Evolutionary conservation across 2,797 vertebrate genomes (phyloP), one percentile per base, ranked within the genome.

Genomic region (Taenioides sp.): DNA sequence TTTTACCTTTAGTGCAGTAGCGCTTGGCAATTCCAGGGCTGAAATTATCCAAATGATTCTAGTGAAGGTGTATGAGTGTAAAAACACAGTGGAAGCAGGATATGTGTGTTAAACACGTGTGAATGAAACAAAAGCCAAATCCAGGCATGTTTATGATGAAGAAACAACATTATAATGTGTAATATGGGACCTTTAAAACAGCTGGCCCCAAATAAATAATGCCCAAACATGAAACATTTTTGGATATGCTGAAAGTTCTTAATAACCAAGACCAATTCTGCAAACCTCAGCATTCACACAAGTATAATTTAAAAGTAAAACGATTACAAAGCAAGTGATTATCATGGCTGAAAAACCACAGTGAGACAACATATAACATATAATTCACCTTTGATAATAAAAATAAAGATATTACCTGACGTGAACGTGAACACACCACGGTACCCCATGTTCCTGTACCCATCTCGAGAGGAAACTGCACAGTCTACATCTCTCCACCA

Each of bases 291-390:
- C 27, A 47, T 4, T 69, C 75, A 84, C 82, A 87, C 75, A 80
- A 73, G 77, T 78, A 83, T 67, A 57, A 85, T 71, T 85, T 77
- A 67, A 77, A 74, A 34, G 34, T 27, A 37, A 14, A n/a, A 63
- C 20, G 7, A 40, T 43, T 14, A 22, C 20, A 40, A 37, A 37
- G 2, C 61, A 62, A 20, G 4, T n/a, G 43, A 43, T 43, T 43
- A 43, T 43, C 40, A 43, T 34, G 27, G 58, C 58, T 31, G 28
- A 61, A 28, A 34, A 34, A 7, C 31, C 27, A 34, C 6, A 60
- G 17, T 11, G n/a, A 25, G 12, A 25, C 14, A 64, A 43, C n/a
- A 43, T 23, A 64, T 37, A 22, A 43, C 7, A 37, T 31, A n/a
- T n/a, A n/a, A n/a, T 34, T 20, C 18, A 9, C 20, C 11, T 40